These are phyloP conservation scores for Carlito syrichta DNA, from an alignment of 2,113 vertebrate species.

Conservation along the genomic window DNA sequence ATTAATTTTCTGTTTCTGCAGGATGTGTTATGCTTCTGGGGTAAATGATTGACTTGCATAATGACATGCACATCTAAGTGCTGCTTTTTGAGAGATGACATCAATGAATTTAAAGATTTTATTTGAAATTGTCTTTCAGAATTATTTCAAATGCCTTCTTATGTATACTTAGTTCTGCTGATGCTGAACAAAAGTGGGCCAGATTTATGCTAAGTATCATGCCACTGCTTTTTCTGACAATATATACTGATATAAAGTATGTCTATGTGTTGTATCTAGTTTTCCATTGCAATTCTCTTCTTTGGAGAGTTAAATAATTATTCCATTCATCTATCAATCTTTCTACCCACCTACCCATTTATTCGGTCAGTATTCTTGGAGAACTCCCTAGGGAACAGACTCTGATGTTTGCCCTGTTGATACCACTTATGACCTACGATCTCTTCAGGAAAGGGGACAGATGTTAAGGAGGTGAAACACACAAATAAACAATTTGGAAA, in stretches of 20 bases:
- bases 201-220: conserved; percentile 42
- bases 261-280: not conserved
- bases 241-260: not conserved
- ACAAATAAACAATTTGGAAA: not conserved
- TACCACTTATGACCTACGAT: not conserved
- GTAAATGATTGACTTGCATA: conserved; percentile 55
- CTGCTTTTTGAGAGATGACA: conserved; percentile 43
- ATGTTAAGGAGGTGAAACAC: not conserved
- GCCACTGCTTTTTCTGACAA: conserved; percentile 7
- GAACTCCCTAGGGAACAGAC: not conserved
- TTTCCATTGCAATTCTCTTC: conserved; percentile 1
- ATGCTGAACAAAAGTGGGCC: conserved; percentile 29
- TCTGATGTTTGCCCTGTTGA: not conserved
- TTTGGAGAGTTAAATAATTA: not conserved
- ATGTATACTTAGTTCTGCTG: conserved; percentile 42
- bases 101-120: conserved; percentile 50
- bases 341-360: not conserved
- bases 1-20: conserved; percentile 35
- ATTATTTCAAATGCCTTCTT: conserved; percentile 25
- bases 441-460: not conserved
- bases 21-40: conserved; percentile 24
- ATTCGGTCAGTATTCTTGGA: not conserved
- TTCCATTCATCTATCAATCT: not conserved
- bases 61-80: conserved; percentile 37
- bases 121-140: conserved; percentile 52